Evolutionary conservation across 64 coral and sea anemone genomes (phyloP).

Genomic region (Orbicella faveolata): DNA sequence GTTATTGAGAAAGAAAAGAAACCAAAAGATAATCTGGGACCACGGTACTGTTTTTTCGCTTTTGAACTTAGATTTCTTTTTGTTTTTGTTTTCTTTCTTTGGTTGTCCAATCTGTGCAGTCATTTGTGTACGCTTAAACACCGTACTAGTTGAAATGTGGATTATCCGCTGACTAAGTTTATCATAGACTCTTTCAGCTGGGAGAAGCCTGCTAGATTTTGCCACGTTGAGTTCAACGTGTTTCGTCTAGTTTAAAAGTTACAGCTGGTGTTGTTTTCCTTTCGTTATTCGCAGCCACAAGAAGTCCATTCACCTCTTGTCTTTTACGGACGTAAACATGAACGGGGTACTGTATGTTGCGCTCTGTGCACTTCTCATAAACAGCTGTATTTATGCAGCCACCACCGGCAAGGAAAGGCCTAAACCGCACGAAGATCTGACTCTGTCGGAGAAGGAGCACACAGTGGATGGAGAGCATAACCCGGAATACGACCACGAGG

Average conservation of each 20-base stretch:
- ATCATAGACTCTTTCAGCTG: not conserved
- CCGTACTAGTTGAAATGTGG: not conserved
- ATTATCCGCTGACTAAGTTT: constrained; percentile 3
- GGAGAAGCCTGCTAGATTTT: constrained; percentile 51
- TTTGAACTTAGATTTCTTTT: too few relatives aligned
- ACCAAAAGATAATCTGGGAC: too few relatives aligned
- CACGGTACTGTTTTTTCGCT: too few relatives aligned
- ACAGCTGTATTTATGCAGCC: constrained; percentile 48
- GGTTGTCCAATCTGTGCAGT: too few relatives aligned
- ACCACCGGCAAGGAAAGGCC: constrained; percentile 24
- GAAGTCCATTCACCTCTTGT: not conserved
- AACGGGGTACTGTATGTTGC: constrained; percentile 1
- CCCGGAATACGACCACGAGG: constrained; percentile 90
- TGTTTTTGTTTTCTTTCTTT: too few relatives aligned
- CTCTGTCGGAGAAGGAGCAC: constrained; percentile 85
- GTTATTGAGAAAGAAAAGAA: too few relatives aligned
- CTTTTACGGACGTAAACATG: not conserved
- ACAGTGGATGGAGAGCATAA: constrained; percentile 74
- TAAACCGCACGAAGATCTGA: constrained; percentile 60
- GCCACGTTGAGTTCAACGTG: constrained; percentile 46
- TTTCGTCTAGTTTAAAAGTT: constrained; percentile 27
- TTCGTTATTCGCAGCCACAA: not conserved
- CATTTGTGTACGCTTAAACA: not conserved
- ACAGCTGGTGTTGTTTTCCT: not conserved
- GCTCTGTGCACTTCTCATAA: constrained; percentile 27